Base-by-base conservation (phyloP, 2,113 vertebrate species). In the Peromyscus maniculatus region DNA sequence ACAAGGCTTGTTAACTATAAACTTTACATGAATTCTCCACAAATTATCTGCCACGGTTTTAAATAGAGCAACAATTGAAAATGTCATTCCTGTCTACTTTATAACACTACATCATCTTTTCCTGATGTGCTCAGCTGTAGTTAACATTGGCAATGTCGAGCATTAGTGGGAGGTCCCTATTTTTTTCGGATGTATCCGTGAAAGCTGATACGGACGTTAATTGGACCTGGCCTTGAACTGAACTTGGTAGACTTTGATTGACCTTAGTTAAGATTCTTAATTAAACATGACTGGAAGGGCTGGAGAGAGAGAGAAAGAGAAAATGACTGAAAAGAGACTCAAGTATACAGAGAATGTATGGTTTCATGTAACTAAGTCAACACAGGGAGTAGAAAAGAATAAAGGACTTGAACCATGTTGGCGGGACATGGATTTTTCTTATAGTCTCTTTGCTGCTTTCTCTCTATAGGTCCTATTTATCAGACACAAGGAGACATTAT, bases 161-260 rank as follows among this genome's bases (percentile, higher is more conserved):
- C 75, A 82, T 75, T 82, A 87, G 17, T 71, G 39, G 43, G 46
- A 91, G 79, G 87, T 64, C 10, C 69, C 59, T n/a, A 33, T 67
- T 52, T 79, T 62, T 24, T 87, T 87, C 21, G 36, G 26, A 12
- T 36, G 26, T 36, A 33, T 26, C 33, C 57, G 21, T 67, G 74
- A 82, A 80, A 82, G 91, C 28, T 75, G 39, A 87, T 43, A 69
- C 13, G 71, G 46, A 88, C 75, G 46, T 21, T 78, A 77, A 97
- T 74, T 94, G 24, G 69, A 24, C 11, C 22, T 84, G 43, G 71
- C 67, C 64, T 77, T 84, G 28, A 84, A 17, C 59, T 83, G 62
- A 95, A 72, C 77, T 93, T 89, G 17, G 62, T n/a, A 83, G 36
- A 46, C 31, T 67, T 39, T 91, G 39, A 82, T 83, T 75, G 91